A percentile compares a stretch with the other conserved stretches of the same genome.
phyloP scores from a whole-genome alignment of 2,888 invertebrate genomes.

The Cheilosia vernalis region DNA sequence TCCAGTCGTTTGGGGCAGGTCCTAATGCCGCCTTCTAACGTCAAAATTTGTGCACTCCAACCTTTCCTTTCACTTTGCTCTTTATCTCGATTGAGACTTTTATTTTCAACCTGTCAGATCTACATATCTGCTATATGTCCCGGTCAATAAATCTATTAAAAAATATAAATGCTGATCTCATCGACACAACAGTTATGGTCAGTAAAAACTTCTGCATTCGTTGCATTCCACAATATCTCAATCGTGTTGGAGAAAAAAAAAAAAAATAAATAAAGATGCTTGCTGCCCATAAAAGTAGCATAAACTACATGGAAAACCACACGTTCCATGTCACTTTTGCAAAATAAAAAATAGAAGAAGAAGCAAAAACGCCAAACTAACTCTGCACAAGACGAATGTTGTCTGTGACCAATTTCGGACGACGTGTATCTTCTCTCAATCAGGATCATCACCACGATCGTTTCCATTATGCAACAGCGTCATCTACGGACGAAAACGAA shows the following conservation, averaged over 20 bases:
- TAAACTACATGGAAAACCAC: conserved; percentile 61
- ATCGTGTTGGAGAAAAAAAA: not conserved
- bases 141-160: not conserved
- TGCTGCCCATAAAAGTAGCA: conserved; percentile 43
- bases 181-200: not conserved
- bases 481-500: conserved; percentile 7
- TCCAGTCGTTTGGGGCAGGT: not conserved
- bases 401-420: conserved; percentile 67
- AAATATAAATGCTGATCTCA: not conserved
- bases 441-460: conserved; percentile 64
- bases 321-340: conserved; percentile 63
- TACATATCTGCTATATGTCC: not conserved
- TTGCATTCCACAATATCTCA: not conserved
- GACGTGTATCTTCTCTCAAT: conserved; percentile 51
- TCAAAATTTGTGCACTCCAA: not conserved
- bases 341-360: conserved; percentile 1
- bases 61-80: conserved; percentile 3
- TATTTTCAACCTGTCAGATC: not conserved
- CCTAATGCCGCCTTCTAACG: not conserved
- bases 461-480: conserved; percentile 49
- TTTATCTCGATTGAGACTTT: not conserved
- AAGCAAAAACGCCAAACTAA: conserved; percentile 33
- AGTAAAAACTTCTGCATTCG: conserved; percentile 2
- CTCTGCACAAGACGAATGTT: conserved; percentile 48
- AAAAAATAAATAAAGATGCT: conserved; percentile 52